Conservation (phyloP, 2,888 invertebrate species). For the Cosmopolites sordidus region DNA sequence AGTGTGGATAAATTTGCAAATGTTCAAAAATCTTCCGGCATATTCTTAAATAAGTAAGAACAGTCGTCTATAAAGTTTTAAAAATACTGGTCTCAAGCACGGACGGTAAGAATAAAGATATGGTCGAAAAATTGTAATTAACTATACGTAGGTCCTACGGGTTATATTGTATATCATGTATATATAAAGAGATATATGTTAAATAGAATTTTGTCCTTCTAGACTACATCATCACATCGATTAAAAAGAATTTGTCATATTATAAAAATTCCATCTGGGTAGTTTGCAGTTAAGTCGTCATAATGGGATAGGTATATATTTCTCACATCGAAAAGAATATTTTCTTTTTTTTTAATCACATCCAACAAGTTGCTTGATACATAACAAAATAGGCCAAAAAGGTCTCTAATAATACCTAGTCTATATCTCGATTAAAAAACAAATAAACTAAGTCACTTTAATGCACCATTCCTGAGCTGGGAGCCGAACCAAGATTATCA, state of each 20-base stretch:
- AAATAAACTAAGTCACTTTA: conserved; percentile 21
- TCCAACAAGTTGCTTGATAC: too few species aligned
- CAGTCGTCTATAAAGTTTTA: background rate
- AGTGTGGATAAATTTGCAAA: too few species aligned
- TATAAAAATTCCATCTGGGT: too few species aligned
- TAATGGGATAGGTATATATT: too few species aligned
- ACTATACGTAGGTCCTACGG: background rate
- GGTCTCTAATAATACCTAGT: background rate
- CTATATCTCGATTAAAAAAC: conserved; percentile 2
- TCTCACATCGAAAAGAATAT: too few species aligned
- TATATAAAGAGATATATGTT: background rate
- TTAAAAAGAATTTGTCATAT: background rate
- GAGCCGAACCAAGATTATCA: conserved; percentile 60
- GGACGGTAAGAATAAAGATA: conserved; percentile 21
- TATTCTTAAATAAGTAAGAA: background rate
- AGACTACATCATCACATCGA: conserved; percentile 1
- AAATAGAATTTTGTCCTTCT: background rate
- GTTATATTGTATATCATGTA: background rate
- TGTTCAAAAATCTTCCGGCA: too few species aligned
- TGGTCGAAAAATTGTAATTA: conserved; percentile 13
- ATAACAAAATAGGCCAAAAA: too few species aligned
- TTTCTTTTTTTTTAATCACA: too few species aligned
- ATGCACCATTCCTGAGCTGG: conserved; percentile 39
- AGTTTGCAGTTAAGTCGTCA: too few species aligned
- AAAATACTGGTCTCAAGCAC: conserved; percentile 21